Evolutionary conservation across 2,888 invertebrate genomes (phyloP).

Genomic region (Muscina levida): DNA sequence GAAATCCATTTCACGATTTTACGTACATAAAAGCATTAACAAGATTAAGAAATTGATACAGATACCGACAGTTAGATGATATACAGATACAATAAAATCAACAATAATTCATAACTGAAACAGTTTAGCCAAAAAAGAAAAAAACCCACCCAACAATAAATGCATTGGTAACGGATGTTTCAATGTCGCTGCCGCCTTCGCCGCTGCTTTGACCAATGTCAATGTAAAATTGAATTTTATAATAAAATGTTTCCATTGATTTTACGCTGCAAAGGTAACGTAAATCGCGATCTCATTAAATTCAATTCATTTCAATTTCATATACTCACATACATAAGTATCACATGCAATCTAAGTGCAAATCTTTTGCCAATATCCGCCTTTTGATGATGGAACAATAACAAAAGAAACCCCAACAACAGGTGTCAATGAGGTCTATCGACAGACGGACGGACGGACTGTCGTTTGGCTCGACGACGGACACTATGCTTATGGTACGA

Average conservation of each 20-base stretch:
- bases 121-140: background rate
- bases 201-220: no score
- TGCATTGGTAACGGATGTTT: slow-evolving; percentile 43
- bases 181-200: background rate
- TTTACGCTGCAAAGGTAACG: slow-evolving; percentile 8
- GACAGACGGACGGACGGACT: background rate
- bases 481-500: slow-evolving; percentile 3
- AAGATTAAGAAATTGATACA: background rate
- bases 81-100: no score
- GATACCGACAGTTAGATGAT: background rate
- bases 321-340: background rate
- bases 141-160: background rate
- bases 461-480: background rate
- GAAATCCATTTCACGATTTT: background rate
- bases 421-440: slow-evolving; percentile 52
- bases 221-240: slow-evolving; percentile 36
- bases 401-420: slow-evolving; percentile 15
- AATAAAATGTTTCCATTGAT: background rate
- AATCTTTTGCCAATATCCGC: slow-evolving; percentile 57
- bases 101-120: background rate
- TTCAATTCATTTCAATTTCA: slow-evolving; percentile 44
- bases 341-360: background rate
- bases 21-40: background rate
- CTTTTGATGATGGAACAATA: slow-evolving; percentile 27
- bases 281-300: slow-evolving; percentile 5